phyloP scores from a whole-genome alignment of 2,797 vertebrate genomes.

The Phaenicophaeus curvirostris region DNA sequence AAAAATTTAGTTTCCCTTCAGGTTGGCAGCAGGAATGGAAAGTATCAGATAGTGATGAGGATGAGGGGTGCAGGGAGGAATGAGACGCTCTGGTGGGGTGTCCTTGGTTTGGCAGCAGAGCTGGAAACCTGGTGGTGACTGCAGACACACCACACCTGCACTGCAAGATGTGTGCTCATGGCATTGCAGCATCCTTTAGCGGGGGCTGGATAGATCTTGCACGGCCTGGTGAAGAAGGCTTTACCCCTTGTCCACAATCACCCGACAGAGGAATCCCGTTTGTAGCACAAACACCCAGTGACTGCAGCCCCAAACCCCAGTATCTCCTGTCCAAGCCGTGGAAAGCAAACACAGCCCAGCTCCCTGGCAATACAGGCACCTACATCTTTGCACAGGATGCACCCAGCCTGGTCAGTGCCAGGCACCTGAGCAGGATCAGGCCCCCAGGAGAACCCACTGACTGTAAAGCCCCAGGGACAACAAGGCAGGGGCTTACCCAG shows the following conservation, averaged over 20 bases:
- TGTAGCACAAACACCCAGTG: fast-evolving
- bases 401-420: not conserved
- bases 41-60: not conserved
- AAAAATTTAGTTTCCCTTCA: not conserved
- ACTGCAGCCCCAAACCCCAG: not conserved
- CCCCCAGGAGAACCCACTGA: not conserved
- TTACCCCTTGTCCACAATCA: not conserved
- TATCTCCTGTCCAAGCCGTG: not conserved
- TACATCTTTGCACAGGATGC: not conserved
- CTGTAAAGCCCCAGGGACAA: not conserved
- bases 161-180: not conserved
- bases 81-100: fast-evolving
- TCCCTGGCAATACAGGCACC: not conserved
- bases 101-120: not conserved
- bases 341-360: not conserved
- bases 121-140: fast-evolving
- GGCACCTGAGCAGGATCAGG: fast-evolving
- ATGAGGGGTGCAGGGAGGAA: not conserved
- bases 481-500: conserved; percentile 40
- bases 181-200: not conserved
- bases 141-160: not conserved
- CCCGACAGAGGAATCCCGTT: not conserved
- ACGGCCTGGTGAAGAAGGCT: not conserved
- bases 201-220: not conserved
- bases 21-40: not conserved